Conservation (phyloP, 2,888 invertebrate genomes). For the Alloscopus bannaensis region DNA sequence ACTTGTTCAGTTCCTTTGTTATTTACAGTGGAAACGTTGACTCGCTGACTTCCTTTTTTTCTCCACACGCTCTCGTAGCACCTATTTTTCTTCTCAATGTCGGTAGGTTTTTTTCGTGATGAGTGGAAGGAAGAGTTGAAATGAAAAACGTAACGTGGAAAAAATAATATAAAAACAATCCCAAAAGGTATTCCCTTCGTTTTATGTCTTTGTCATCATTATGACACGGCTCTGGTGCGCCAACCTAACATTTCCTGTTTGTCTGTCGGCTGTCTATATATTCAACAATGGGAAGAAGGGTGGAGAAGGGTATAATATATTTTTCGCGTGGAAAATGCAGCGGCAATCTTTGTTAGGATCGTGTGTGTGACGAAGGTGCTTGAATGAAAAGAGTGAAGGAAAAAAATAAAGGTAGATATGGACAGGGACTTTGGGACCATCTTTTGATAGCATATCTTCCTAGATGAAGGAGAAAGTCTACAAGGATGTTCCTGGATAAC, state of each 20-base stretch:
- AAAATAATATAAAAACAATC: conserved; percentile 30
- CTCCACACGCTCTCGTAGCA: background rate
- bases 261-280: too few relatives aligned
- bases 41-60: conserved; percentile 1
- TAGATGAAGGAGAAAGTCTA: too few relatives aligned
- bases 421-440: conserved; percentile 58
- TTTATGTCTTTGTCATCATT: conserved; percentile 57
- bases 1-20: conserved; percentile 9
- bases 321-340: background rate
- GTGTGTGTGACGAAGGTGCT: background rate
- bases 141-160: background rate
- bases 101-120: background rate
- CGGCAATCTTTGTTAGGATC: background rate
- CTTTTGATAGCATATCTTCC: too few relatives aligned
- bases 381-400: too few relatives aligned
- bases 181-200: conserved; percentile 30
- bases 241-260: too few relatives aligned
- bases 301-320: too few relatives aligned
- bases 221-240: too few relatives aligned
- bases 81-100: background rate
- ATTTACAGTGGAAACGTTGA: conserved; percentile 4
- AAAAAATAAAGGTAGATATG: conserved; percentile 39
- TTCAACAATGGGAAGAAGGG: too few relatives aligned
- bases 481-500: too few relatives aligned
- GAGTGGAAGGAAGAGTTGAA: conserved; percentile 1